Percentiles rank a stretch among this genome's conserved stretches.
phyloP scores from a whole-genome alignment of 2,113 vertebrate genomes.

The Hypanus sabinus region DNA sequence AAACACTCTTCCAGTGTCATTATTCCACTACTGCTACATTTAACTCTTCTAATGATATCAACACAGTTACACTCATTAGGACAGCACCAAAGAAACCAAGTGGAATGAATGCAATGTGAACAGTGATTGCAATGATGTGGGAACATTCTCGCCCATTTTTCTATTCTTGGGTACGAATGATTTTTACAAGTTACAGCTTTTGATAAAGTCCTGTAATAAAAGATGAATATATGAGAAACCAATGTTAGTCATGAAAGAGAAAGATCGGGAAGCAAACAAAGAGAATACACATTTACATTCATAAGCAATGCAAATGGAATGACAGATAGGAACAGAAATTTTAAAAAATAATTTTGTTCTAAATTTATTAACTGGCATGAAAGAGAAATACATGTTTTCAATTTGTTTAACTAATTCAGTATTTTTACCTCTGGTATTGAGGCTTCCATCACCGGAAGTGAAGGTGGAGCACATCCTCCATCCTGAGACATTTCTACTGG shows the following conservation, averaged over 20 bases:
- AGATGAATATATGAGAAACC: neutral
- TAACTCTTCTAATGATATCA: no score
- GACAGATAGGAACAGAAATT: neutral
- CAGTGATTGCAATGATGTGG: neutral
- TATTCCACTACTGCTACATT: neutral
- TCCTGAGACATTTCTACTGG: slow-evolving; percentile 59
- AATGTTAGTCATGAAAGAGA: neutral
- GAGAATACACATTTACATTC: neutral
- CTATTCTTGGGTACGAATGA: neutral
- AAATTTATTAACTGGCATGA: neutral
- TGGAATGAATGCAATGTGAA: no score
- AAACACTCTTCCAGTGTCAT: neutral
- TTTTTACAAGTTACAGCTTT: neutral
- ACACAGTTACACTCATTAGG: no score
- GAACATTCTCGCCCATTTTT: neutral
- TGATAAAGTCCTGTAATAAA: neutral
- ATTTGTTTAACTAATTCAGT: neutral
- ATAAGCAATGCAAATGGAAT: no score
- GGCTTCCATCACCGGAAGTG: slow-evolving; percentile 57
- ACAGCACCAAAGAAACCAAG: no score
- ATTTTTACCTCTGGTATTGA: slow-evolving; percentile 58
- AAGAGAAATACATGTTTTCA: slow-evolving; percentile 26
- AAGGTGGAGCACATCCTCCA: slow-evolving; percentile 51
- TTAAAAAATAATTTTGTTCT: neutral
- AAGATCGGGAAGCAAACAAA: neutral